Percentiles rank a stretch among this genome's conserved stretches.
Evolutionary conservation across 2,113 vertebrate species (phyloP).

Genomic region (Barnardius zonarius): DNA sequence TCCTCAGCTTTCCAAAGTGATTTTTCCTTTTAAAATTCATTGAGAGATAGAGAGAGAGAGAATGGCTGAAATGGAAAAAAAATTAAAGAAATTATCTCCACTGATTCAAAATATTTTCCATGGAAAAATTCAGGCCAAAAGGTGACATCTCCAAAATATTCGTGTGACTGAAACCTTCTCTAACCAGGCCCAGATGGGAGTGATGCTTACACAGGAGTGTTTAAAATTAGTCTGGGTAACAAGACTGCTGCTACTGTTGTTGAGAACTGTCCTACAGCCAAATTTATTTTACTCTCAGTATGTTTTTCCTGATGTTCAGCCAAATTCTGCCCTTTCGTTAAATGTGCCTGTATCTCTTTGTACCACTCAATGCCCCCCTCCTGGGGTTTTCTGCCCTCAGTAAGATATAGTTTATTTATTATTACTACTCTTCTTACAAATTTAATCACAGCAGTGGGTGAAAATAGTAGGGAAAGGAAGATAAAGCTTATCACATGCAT

Average conservation of each 20-base stretch:
- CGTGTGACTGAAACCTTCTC: neutral
- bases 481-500: neutral
- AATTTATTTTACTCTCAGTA: slow-evolving; percentile 12
- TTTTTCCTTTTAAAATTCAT: neutral
- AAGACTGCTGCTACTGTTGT: slow-evolving; percentile 1
- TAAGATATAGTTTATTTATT: neutral
- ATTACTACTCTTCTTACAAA: neutral
- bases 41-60: neutral
- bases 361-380: neutral
- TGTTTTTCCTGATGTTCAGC: slow-evolving; percentile 30
- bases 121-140: neutral
- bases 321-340: slow-evolving; percentile 5
- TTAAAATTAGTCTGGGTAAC: slow-evolving; percentile 10
- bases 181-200: neutral
- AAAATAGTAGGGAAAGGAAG: neutral
- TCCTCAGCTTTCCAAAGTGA: neutral
- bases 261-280: neutral
- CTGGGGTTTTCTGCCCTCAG: neutral
- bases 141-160: neutral
- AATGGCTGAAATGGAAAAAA: neutral
- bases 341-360: neutral
- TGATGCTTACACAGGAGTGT: neutral
- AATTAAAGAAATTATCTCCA: neutral
- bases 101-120: neutral
- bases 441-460: neutral